A percentile compares a stretch with the other conserved stretches of the same genome.
Evolutionary conservation across 2,797 vertebrate genomes (phyloP).

Genomic region (Rhincodon typus): DNA sequence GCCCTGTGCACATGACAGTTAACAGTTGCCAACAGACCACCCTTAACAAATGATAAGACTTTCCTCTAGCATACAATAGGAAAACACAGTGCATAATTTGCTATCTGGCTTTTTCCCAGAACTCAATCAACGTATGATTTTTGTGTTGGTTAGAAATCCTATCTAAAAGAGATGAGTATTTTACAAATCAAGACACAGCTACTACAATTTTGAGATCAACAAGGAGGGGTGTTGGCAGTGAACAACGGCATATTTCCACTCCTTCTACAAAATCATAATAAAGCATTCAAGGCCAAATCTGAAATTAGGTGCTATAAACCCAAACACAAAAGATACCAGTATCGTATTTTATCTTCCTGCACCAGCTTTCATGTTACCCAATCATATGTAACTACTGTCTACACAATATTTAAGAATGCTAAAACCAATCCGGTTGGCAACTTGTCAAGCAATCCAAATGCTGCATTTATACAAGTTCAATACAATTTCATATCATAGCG

Average conservation of each 20-base stretch:
- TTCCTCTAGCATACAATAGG: neutral
- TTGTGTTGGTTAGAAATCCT: neutral
- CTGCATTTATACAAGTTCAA: neutral
- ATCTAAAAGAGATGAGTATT: neutral
- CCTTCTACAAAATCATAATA: neutral
- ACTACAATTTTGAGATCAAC: neutral
- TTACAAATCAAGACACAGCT: neutral
- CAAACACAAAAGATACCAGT: neutral
- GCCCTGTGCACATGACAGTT: conserved; percentile 10
- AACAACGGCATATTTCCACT: neutral
- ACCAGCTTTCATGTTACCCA: neutral
- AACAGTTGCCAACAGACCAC: neutral
- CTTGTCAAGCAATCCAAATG: neutral
- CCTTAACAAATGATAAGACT: neutral
- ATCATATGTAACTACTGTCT: neutral
- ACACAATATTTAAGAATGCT: neutral
- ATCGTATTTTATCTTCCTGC: neutral
- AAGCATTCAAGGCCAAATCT: neutral
- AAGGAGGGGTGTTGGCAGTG: neutral
- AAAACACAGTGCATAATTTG: conserved; percentile 6
- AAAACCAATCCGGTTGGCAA: neutral
- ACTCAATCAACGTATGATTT: neutral
- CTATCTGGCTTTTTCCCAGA: neutral
- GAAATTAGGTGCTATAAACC: neutral
- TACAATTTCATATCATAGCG: neutral